Evolutionary conservation across 2,113 vertebrate genomes (phyloP).

Genomic region (Passer montanus): DNA sequence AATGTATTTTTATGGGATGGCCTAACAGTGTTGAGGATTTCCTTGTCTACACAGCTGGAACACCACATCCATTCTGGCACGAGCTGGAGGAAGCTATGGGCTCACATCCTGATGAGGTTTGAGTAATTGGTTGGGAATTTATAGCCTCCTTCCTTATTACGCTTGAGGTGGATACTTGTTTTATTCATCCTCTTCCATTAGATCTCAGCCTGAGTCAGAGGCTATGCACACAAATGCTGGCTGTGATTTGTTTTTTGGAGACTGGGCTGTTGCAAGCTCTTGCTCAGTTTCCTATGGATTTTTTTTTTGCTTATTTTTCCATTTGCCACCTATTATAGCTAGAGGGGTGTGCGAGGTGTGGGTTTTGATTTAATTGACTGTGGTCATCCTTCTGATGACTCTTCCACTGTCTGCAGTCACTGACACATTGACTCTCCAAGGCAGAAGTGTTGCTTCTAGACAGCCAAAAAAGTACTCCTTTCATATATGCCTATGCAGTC

Average conservation of each 20-base stretch:
- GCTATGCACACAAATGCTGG: neutral
- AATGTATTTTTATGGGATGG: neutral
- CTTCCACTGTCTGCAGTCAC: neutral
- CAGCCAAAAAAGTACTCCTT: neutral
- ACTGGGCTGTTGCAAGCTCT: neutral
- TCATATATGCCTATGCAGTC: neutral
- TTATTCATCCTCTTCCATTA: slow-evolving; percentile 6
- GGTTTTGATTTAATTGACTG: neutral
- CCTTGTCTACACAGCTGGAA: neutral
- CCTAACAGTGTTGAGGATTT: neutral
- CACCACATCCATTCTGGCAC: slow-evolving; percentile 10
- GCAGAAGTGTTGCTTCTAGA: neutral
- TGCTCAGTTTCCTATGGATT: neutral
- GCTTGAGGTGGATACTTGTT: neutral
- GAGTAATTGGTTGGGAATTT: slow-evolving; percentile 10
- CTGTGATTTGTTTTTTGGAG: neutral
- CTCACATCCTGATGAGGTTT: slow-evolving; percentile 9
- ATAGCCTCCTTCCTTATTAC: neutral
- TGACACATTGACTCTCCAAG: neutral
- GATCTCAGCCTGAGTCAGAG: slow-evolving; percentile 28
- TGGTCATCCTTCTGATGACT: neutral
- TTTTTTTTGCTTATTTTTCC: neutral
- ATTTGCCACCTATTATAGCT: neutral
- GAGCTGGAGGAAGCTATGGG: neutral
- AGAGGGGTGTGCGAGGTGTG: neutral